Conservation (phyloP, 2,888 invertebrate species). For the Drosophila ezoana region DNA sequence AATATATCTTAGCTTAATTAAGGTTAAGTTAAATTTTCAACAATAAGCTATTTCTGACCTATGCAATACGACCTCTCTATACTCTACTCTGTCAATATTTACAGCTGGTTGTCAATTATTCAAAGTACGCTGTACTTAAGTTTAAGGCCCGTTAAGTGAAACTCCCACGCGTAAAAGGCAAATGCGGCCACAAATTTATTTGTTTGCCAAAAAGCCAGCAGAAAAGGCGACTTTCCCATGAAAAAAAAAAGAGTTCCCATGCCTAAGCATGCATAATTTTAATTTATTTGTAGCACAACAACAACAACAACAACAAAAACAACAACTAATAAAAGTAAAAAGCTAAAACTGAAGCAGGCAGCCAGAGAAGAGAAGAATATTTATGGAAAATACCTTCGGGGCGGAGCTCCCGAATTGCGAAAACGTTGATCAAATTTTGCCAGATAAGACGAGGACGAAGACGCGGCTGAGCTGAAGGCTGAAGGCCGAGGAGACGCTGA, state of each 20-base stretch:
- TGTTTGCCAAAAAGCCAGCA: constrained; percentile 20
- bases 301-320: constrained; percentile 36
- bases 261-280: constrained; percentile 81
- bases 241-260: constrained; percentile 57
- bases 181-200: constrained; percentile 38
- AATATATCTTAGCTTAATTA: not conserved
- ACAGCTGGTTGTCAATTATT: constrained; percentile 20
- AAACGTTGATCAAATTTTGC: constrained; percentile 82
- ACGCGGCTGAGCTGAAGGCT: constrained; percentile 7
- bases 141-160: constrained; percentile 30
- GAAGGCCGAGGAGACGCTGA: constrained; percentile 21
- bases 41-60: not conserved
- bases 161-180: constrained; percentile 58
- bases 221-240: constrained; percentile 44
- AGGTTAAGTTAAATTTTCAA: too few species aligned
- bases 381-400: constrained; percentile 83
- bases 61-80: not conserved
- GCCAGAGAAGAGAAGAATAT: constrained; percentile 52
- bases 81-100: not conserved
- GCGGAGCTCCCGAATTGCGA: constrained; percentile 85
- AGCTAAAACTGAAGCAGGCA: constrained; percentile 38
- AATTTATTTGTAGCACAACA: constrained; percentile 77
- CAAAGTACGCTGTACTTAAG: not conserved
- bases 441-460: constrained; percentile 56
- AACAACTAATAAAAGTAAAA: constrained; percentile 73